Percentiles rank a stretch among this genome's conserved stretches.
Conservation (phyloP, 2,113 vertebrate species). For the Brachyhypopomus gauderio region DNA sequence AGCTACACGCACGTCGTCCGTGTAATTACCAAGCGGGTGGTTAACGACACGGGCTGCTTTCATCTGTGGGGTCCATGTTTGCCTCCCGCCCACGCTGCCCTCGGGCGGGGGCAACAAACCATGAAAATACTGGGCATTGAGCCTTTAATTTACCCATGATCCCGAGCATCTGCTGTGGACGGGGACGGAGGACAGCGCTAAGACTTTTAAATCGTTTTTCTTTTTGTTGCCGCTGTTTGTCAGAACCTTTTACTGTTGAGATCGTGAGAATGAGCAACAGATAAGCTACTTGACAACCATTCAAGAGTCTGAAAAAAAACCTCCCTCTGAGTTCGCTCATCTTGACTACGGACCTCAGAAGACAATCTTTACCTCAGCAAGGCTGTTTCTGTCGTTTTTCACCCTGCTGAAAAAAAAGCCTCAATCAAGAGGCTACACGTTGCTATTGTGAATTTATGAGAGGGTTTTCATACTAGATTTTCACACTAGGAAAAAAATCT, state of each 20-base stretch:
- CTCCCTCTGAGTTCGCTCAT: background rate
- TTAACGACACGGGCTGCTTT: constrained; percentile 4
- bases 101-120: background rate
- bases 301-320: background rate
- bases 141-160: background rate
- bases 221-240: background rate
- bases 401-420: background rate
- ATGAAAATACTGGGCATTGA: background rate
- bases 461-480: background rate
- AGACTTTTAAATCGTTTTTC: no score
- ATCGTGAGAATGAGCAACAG: background rate
- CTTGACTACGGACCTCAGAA: background rate
- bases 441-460: background rate
- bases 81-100: background rate
- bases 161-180: background rate
- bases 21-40: constrained; percentile 2
- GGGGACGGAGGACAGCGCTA: background rate
- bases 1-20: background rate
- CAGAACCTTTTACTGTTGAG: background rate
- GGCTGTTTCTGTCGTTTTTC: background rate
- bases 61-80: background rate
- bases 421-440: background rate
- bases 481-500: background rate
- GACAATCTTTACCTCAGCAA: background rate
- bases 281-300: constrained; percentile 3